phyloP scores from a whole-genome alignment of 2,888 invertebrate species.

The Augochlorella aurata region DNA sequence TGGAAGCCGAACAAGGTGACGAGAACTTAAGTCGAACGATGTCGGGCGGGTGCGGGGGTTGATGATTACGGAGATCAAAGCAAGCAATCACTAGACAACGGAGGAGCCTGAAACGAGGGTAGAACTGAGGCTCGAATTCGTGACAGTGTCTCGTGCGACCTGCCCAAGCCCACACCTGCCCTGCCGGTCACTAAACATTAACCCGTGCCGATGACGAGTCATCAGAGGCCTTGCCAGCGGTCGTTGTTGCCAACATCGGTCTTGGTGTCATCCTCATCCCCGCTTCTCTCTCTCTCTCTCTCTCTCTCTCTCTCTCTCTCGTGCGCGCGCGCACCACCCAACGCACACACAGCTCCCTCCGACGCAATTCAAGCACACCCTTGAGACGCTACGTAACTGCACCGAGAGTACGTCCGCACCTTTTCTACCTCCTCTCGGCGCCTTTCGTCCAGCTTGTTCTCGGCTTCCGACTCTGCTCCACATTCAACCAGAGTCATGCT shows the following conservation, averaged over 20 bases:
- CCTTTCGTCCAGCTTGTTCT: conserved; percentile 22
- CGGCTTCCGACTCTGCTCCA: conserved; percentile 41
- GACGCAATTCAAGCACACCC: conserved; percentile 69
- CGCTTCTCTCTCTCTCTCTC: background rate
- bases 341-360: conserved; percentile 50
- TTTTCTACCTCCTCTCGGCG: background rate
- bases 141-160: conserved; percentile 36
- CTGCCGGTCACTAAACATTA: conserved; percentile 58
- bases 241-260: conserved; percentile 28
- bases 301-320: background rate
- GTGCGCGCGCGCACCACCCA: background rate
- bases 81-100: conserved; percentile 76
- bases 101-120: conserved; percentile 56
- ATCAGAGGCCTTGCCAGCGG: conserved; percentile 32
- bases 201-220: conserved; percentile 32
- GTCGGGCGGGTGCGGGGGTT: conserved; percentile 56
- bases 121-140: conserved; percentile 44
- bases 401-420: conserved; percentile 66
- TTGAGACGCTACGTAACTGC: conserved; percentile 77
- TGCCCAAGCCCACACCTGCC: conserved; percentile 22
- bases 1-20: conserved; percentile 56
- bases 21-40: conserved; percentile 58
- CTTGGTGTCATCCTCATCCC: conserved; percentile 13
- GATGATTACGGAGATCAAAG: conserved; percentile 80
- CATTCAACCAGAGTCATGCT: conserved; percentile 32